Percentiles rank a stretch among this genome's conserved stretches.
Conservation (phyloP, 1,140 invertebrate species). For the Eriosoma lanigerum region DNA sequence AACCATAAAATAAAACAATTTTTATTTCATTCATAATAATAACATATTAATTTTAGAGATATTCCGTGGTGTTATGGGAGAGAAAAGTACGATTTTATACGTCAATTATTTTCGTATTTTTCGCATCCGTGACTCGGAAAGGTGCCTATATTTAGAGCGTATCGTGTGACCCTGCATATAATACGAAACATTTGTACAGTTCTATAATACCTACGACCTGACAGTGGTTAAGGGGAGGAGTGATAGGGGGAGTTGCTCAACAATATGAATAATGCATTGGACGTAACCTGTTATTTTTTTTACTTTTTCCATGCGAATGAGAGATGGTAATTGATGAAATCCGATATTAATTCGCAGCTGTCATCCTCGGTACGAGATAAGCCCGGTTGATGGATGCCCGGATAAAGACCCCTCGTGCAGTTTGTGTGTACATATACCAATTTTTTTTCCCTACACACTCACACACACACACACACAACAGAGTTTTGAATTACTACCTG, state of each 20-base stretch:
- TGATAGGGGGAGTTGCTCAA: background rate
- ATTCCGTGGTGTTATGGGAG: too few relatives aligned
- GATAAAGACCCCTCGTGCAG: slow-evolving; percentile 39
- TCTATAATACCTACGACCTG: background rate
- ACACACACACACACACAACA: background rate
- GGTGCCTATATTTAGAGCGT: background rate
- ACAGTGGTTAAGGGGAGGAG: too few relatives aligned
- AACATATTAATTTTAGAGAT: too few relatives aligned
- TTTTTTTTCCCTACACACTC: background rate
- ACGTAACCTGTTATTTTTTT: slow-evolving; percentile 25
- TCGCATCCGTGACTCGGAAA: background rate
- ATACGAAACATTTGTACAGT: background rate
- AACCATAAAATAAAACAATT: too few relatives aligned
- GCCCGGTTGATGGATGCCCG: slow-evolving; percentile 42
- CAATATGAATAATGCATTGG: slow-evolving; percentile 44
- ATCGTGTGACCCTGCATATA: background rate
- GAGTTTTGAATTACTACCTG: slow-evolving; percentile 51
- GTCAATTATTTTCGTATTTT: background rate
- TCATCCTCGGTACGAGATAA: slow-evolving; percentile 50
- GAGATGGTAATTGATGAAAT: slow-evolving; percentile 51
- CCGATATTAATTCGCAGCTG: slow-evolving; percentile 52
- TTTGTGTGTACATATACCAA: background rate
- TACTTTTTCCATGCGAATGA: background rate
- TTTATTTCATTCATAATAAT: too few relatives aligned
- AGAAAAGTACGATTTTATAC: too few relatives aligned